phyloP scores from a whole-genome alignment of 2,113 vertebrate genomes.

The Parus major region DNA sequence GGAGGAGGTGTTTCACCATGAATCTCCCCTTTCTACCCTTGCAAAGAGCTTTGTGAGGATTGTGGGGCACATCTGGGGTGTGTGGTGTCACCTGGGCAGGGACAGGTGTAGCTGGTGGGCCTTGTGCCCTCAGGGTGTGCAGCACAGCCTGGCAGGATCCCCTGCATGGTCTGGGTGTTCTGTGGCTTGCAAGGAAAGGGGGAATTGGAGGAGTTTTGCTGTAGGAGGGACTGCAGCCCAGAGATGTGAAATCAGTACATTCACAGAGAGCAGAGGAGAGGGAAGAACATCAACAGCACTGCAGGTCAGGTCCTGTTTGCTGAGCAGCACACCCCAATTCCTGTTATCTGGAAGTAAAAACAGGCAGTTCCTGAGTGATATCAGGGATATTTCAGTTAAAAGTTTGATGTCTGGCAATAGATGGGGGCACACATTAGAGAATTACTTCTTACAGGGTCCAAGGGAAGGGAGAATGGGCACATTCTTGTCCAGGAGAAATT shows the following conservation, averaged over 20 bases:
- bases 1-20: not conserved
- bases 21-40: not conserved
- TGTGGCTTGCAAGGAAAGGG: not conserved
- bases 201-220: not conserved
- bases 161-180: not conserved
- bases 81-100: not conserved
- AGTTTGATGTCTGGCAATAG: not conserved
- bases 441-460: not conserved
- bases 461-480: not conserved
- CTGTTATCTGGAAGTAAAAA: rapidly evolving
- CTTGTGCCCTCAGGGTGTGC: not conserved
- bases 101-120: not conserved
- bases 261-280: not conserved
- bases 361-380: rapidly evolving
- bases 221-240: not conserved
- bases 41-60: not conserved
- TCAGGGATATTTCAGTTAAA: not conserved
- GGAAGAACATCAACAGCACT: not conserved
- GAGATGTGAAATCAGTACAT: not conserved
- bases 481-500: not conserved
- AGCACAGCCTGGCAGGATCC: not conserved
- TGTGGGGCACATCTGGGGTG: not conserved
- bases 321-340: not conserved
- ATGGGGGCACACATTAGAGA: not conserved
- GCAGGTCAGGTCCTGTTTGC: not conserved